phyloP scores from a whole-genome alignment of 2,797 vertebrate species.

The Parauchenoglanis ngamensis region DNA sequence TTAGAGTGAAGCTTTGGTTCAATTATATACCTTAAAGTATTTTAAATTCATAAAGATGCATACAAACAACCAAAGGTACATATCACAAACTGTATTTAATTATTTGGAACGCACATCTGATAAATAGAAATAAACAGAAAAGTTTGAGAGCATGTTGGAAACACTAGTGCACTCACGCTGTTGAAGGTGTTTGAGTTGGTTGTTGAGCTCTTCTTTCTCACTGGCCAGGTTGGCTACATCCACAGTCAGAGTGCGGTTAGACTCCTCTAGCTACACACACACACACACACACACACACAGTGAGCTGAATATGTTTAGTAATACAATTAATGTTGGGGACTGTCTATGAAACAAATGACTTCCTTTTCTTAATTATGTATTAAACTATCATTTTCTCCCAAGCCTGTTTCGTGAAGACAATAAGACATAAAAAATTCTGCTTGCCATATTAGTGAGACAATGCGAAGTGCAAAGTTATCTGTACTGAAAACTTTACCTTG shows the following conservation, averaged over 20 bases:
- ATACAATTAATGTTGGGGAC: too few relatives aligned
- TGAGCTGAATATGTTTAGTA: too few relatives aligned
- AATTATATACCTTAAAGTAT: background rate
- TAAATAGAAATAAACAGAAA: background rate
- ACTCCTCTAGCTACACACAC: slow-evolving; percentile 86
- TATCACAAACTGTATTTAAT: background rate
- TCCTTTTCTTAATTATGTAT: too few relatives aligned
- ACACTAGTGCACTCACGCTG: slow-evolving; percentile 80
- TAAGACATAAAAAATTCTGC: background rate
- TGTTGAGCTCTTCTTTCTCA: slow-evolving; percentile 96
- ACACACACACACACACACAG: background rate
- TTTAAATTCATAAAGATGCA: background rate
- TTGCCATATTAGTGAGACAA: too few relatives aligned
- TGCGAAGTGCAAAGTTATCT: too few relatives aligned
- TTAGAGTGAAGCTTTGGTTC: background rate
- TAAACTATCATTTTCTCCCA: too few relatives aligned
- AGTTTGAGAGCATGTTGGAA: background rate
- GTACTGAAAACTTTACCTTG: too few relatives aligned
- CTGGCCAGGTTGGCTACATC: slow-evolving; percentile 93
- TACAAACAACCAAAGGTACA: background rate
- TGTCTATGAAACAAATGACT: too few relatives aligned
- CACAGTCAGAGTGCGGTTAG: slow-evolving; percentile 91
- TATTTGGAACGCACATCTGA: background rate
- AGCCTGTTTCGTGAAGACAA: background rate
- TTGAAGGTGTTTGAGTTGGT: slow-evolving; percentile 87